These are phyloP conservation scores for Nemoura dubitans DNA, from an alignment of 2,888 invertebrate genomes.

Conservation along the genomic window DNA sequence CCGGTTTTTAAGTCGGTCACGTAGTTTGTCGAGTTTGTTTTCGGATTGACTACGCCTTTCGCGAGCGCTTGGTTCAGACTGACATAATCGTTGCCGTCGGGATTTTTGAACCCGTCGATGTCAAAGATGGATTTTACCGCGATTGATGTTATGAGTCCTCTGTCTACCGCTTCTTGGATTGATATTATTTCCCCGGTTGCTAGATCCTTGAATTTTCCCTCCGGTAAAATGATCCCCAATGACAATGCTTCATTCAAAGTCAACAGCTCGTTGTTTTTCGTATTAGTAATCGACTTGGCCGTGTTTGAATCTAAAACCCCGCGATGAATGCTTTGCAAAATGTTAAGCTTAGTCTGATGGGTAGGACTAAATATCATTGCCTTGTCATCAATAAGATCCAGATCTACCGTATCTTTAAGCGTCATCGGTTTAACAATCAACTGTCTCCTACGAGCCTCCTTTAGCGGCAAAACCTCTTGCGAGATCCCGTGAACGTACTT, in stretches of 20 bases:
- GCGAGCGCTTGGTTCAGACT: constrained; percentile 84
- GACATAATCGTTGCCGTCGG: constrained; percentile 80
- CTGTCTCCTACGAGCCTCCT: constrained; percentile 83
- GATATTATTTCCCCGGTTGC: constrained; percentile 76
- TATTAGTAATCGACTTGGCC: constrained; percentile 85
- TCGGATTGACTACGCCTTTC: constrained; percentile 79
- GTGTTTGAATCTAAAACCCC: constrained; percentile 87
- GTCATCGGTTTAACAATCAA: constrained; percentile 90
- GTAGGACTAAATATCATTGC: constrained; percentile 84
- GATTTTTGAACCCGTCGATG: constrained; percentile 89
- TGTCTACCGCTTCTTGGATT: constrained; percentile 87
- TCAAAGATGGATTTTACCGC: constrained; percentile 89
- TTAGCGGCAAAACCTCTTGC: constrained; percentile 79
- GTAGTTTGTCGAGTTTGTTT: constrained; percentile 71
- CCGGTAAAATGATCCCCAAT: constrained; percentile 79
- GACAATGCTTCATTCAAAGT: constrained; percentile 87
- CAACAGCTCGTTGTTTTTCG: constrained; percentile 78
- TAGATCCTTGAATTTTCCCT: constrained; percentile 79
- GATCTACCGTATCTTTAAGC: constrained; percentile 85
- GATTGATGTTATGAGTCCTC: constrained; percentile 88
- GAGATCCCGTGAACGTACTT: constrained; percentile 79
- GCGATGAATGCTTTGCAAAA: constrained; percentile 85
- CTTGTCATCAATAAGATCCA: constrained; percentile 78
- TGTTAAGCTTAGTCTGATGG: constrained; percentile 76
- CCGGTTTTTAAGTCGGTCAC: constrained; percentile 79